Base-by-base conservation (phyloP, 2,888 invertebrate species). In the Drosophila buzzatii region DNA sequence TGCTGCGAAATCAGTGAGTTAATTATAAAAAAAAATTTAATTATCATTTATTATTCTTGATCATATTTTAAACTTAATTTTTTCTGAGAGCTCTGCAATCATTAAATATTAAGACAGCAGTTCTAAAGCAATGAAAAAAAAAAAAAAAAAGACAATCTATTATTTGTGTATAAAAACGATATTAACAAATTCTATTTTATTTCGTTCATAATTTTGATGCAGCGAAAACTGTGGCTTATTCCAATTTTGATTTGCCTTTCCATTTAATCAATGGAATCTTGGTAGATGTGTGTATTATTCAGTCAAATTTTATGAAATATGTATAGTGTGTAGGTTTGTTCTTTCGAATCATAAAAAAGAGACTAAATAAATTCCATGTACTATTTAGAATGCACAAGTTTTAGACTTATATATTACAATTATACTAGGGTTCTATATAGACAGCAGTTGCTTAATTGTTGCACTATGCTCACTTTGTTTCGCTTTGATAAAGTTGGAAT, bases 151-250 rank as follows among this genome's bases (percentile, higher is more conserved):
- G 2, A 2, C 47, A n/a, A n/a, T n/a, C n/a, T n/a, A 16, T 49
- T 60, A 60, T 39, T 39, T 78, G 68, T 79, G 69, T 81, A 23
- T 79, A 71, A 84, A 84, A 84, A 86, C 58, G 73, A 45, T 78
- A 62, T 70, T 83, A 86, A 85, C 89, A 86, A 86, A 81, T 81
- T 74, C 72, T 76, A 72, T 72, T 89, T 89, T 89, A 89, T 86
- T 84, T 87, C 85, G 85, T 87, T 87, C 74, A 70, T 75, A 58
- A 73, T 72, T 74, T 81, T 82, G 73, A 82, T 81, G 77, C 80
- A 55, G 68, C 64, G 49, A 44, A 76, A 74, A 42, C 55, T 63
- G 67, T 71, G 62, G 55, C 51, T 55, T 52, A 44, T 35, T 65
- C 62, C 59, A 56, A 51, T 31, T 60, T 51, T 66, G 31, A 65